Evolutionary conservation across 92 coral and sea anemone genomes (phyloP), one percentile per base, ranked within the genome.

Genomic region (Umimayanthus chanpuru): DNA sequence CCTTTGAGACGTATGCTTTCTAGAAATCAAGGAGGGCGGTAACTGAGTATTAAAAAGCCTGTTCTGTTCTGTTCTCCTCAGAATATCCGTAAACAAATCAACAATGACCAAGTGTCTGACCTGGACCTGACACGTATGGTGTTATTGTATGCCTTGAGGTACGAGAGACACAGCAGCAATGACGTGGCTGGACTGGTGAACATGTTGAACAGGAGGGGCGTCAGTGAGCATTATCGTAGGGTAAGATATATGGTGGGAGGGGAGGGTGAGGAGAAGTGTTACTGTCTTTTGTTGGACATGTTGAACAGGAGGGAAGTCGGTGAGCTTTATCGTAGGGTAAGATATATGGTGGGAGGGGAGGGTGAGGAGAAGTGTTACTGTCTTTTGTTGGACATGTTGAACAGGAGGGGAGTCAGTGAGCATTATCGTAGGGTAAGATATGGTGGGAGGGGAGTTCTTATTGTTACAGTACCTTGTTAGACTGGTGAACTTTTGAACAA

Each of bases 111-210:
- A 67, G 99, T 97, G 26, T 89, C 94, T n/a, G 99, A 97, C 56
- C 91, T 97, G 73, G 99, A 97, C 85, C 49, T 97, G 90, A 89
- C 92, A 71, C 92, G 98, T 18, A 68, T 94, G 74, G 99, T 97
- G 39, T 86, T 93, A 89, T 92, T 97, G 81, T 97, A 97, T 89
- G 98, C 99, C 23, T 86, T 97, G 77, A 98, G 99, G 7, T 97
- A 97, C 85, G 99, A 97, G 88, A 90, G 91, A 70, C 98, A 97
- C 89, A 92, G 92, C 89, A 92, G 94, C 71, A 97, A 97, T 58
- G 99, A 97, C 80, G 97, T 97, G 68, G 83, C 97, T 28, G 98
- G 98, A 77, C 91, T 97, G 71, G 90, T 94, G 53, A 92, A 93
- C 91, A 74, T 91, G 98, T 73, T 97, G 61, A 89, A 98, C 29